These are phyloP conservation scores for Chrysomallon squamiferum DNA, from an alignment of 1,140 invertebrate species.

Conservation along the genomic window DNA sequence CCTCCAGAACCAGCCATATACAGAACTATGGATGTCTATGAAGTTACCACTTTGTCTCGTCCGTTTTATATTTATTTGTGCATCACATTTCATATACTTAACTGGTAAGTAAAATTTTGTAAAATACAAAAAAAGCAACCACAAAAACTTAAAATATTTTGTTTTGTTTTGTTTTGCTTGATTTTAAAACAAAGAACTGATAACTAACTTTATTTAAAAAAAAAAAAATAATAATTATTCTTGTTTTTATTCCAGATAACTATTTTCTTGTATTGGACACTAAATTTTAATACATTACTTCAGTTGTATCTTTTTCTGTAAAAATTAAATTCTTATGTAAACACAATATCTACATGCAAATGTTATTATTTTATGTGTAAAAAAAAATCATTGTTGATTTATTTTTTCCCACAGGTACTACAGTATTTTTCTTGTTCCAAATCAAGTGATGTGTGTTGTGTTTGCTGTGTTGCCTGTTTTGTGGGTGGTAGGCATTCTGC, in stretches of 20 bases:
- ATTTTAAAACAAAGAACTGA: too few relatives aligned
- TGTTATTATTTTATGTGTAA: too few relatives aligned
- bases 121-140: background rate
- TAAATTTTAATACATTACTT: too few relatives aligned
- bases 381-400: too few relatives aligned
- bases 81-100: conserved; percentile 44
- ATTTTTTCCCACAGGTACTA: conserved; percentile 42
- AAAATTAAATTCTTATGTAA: too few relatives aligned
- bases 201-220: too few relatives aligned
- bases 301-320: too few relatives aligned
- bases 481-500: conserved; percentile 63
- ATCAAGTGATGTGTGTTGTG: conserved; percentile 59
- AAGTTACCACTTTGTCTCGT: conserved; percentile 56
- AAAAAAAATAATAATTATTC: too few relatives aligned
- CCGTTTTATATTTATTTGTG: conserved; percentile 57
- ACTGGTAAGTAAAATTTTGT: conserved; percentile 38
- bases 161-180: too few relatives aligned
- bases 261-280: too few relatives aligned
- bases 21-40: conserved; percentile 57
- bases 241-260: too few relatives aligned
- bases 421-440: conserved; percentile 37
- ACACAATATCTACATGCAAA: too few relatives aligned
- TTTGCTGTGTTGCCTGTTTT: conserved; percentile 61
- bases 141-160: background rate
- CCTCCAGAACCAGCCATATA: conserved; percentile 63